These are phyloP conservation scores for Zophobas atratus DNA, from an alignment of 1,140 invertebrate species.

Conservation along the genomic window DNA sequence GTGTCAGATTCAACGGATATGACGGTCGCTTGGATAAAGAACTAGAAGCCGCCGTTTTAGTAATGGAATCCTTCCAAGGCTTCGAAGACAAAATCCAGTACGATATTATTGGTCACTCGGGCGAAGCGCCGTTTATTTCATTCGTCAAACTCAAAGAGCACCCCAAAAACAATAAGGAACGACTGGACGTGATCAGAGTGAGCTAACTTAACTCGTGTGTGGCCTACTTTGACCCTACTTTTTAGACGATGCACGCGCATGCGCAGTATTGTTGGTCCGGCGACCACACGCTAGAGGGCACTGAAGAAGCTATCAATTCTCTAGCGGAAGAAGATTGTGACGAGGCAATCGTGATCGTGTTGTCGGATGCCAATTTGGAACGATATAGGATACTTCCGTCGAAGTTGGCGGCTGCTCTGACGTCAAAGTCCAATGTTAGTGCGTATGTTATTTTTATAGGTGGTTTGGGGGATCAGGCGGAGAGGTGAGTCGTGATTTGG, in stretches of 20 bases:
- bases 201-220: constrained; percentile 35
- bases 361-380: constrained; percentile 96
- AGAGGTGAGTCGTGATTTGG: constrained; percentile 71
- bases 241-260: constrained; percentile 92
- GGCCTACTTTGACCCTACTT: constrained; percentile 56
- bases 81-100: constrained; percentile 93
- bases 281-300: constrained; percentile 91
- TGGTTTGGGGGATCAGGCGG: constrained; percentile 93
- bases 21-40: constrained; percentile 93
- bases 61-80: constrained; percentile 95
- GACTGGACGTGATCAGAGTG: constrained; percentile 83
- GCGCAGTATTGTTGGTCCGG: constrained; percentile 93
- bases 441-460: constrained; percentile 96
- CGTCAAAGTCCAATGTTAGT: constrained; percentile 82
- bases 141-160: constrained; percentile 82
- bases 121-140: constrained; percentile 84
- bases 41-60: constrained; percentile 92
- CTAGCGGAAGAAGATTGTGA: constrained; percentile 85
- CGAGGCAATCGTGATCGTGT: constrained; percentile 90
- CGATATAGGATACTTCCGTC: constrained; percentile 93
- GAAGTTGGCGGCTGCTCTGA: constrained; percentile 82
- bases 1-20: constrained; percentile 87
- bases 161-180: constrained; percentile 91
- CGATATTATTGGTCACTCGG: constrained; percentile 96
- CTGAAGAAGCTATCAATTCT: constrained; percentile 81